Percentiles rank a stretch among this genome's conserved stretches.
Conservation (phyloP, 2,113 vertebrate species). For the Athene cunicularia region DNA sequence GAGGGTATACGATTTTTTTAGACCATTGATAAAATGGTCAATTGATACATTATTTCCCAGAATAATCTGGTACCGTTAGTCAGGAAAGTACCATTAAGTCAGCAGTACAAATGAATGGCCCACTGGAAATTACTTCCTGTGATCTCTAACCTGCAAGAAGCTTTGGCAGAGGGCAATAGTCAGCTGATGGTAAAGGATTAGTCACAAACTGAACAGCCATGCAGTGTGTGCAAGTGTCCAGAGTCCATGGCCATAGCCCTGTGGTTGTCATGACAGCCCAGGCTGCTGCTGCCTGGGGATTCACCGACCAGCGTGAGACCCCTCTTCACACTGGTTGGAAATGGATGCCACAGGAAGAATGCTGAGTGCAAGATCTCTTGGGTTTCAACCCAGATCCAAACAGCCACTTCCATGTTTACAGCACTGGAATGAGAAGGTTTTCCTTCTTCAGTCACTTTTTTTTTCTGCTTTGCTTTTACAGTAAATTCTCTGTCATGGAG, state of each 20-base stretch:
- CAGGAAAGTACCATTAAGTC: neutral
- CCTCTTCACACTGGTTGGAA: neutral
- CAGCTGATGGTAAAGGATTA: neutral
- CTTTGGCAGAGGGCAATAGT: neutral
- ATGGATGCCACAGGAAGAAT: neutral
- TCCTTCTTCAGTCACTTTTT: neutral
- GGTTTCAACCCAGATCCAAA: neutral
- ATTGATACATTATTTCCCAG: neutral
- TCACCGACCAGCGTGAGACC: neutral
- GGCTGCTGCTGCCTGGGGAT: neutral
- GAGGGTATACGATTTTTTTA: neutral
- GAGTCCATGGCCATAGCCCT: neutral
- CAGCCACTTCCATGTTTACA: neutral
- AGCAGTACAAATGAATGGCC: neutral
- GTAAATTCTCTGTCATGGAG: neutral
- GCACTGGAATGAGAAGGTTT: neutral
- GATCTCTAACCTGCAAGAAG: neutral
- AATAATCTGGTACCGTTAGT: neutral
- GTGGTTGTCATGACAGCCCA: neutral
- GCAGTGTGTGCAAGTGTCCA: neutral
- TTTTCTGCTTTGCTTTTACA: neutral
- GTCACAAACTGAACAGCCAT: neutral
- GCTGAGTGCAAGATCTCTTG: neutral
- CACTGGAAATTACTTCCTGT: neutral
- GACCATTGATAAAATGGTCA: neutral